phyloP scores from a whole-genome alignment of 1,140 invertebrate species.

The Hyles vespertilio region DNA sequence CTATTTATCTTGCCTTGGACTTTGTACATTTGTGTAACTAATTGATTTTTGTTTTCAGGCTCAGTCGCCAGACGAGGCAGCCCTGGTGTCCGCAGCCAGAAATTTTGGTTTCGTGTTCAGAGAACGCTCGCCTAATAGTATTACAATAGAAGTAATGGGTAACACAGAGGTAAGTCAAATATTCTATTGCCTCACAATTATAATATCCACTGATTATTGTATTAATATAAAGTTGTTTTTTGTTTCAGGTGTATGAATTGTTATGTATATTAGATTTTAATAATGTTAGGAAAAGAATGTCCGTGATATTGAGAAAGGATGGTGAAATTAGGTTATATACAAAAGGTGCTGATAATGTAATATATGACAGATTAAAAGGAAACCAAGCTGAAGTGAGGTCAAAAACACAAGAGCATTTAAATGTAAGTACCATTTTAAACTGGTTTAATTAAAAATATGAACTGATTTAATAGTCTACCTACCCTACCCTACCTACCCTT shows the following conservation, averaged over 20 bases:
- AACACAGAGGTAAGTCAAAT: constrained; percentile 81
- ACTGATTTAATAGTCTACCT: no score
- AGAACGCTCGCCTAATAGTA: constrained; percentile 93
- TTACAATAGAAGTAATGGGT: constrained; percentile 93
- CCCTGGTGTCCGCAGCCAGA: constrained; percentile 96
- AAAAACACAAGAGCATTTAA: constrained; percentile 94
- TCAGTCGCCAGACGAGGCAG: constrained; percentile 98
- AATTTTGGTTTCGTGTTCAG: constrained; percentile 99
- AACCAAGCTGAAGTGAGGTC: constrained; percentile 85
- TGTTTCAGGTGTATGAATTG: constrained; percentile 85
- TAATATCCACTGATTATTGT: background rate
- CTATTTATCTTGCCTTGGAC: no score
- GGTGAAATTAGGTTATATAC: constrained; percentile 94
- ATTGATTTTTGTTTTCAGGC: constrained; percentile 79
- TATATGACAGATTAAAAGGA: constrained; percentile 92
- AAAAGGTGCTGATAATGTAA: constrained; percentile 99
- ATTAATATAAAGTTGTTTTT: constrained; percentile 19
- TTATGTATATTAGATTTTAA: constrained; percentile 99
- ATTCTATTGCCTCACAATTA: background rate
- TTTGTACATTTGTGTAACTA: no score
- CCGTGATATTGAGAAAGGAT: constrained; percentile 93
- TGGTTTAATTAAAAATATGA: no score
- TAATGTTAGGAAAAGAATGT: constrained; percentile 99
- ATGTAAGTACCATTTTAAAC: no score
- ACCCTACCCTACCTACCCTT: no score